Percentiles rank a stretch among this genome's conserved stretches.
Evolutionary conservation across 2,113 vertebrate species (phyloP).

Genomic region (Toxotes jaculatrix): DNA sequence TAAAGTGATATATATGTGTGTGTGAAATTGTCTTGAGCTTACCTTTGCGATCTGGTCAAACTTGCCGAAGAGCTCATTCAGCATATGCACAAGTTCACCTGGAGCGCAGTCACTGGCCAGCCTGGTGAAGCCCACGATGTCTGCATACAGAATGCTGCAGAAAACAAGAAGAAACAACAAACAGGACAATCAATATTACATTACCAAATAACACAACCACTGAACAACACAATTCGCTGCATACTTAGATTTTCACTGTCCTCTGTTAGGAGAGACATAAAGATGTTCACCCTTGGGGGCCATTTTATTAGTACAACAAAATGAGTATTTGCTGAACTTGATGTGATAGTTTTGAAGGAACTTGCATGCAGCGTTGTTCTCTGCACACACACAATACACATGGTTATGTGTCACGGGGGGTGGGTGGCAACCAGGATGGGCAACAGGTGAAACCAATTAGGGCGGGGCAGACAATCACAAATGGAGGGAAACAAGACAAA

Average conservation of each 20-base stretch:
- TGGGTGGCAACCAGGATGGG: too few species aligned
- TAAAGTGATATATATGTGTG: background rate
- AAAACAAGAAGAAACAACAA: background rate
- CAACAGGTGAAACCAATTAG: too few species aligned
- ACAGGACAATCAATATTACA: background rate
- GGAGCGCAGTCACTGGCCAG: conserved; percentile 98
- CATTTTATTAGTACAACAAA: background rate
- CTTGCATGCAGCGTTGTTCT: background rate
- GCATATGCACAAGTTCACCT: conserved; percentile 95
- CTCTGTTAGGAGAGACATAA: background rate
- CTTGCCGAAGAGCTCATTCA: conserved; percentile 98
- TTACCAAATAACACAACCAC: background rate
- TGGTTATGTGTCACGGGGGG: too few species aligned
- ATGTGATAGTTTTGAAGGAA: background rate
- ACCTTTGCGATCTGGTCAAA: conserved; percentile 99
- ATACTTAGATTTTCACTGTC: background rate
- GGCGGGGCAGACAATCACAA: too few species aligned
- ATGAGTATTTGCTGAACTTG: background rate
- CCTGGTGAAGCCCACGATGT: conserved; percentile 97
- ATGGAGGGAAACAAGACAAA: too few species aligned
- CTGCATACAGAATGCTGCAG: conserved; percentile 94
- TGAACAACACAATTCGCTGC: background rate
- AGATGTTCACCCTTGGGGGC: background rate
- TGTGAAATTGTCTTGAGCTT: conserved; percentile 18
- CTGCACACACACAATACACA: too few species aligned